Conservation (phyloP, 2,888 invertebrate genomes). For the Lasioglossum figueresi region DNA sequence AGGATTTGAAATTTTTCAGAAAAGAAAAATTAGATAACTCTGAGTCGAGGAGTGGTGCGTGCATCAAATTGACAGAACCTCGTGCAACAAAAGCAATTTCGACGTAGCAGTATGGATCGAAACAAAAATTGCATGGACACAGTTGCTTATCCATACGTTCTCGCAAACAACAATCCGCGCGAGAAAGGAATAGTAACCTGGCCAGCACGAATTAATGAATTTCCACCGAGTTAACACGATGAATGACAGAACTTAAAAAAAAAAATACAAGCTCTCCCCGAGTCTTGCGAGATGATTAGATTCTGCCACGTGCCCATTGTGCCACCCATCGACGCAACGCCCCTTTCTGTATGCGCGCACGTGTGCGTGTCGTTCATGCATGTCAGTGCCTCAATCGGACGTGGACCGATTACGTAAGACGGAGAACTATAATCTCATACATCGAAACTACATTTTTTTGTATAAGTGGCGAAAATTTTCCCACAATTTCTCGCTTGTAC, state of each 20-base stretch:
- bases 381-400: slow-evolving; percentile 67
- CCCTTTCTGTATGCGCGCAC: slow-evolving; percentile 54
- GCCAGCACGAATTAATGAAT: slow-evolving; percentile 64
- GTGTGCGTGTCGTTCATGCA: slow-evolving; percentile 54
- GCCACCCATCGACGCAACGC: slow-evolving; percentile 64
- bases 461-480: not conserved
- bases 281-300: slow-evolving; percentile 75
- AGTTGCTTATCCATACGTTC: slow-evolving; percentile 10
- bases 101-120: not conserved
- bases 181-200: slow-evolving; percentile 3
- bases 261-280: slow-evolving; percentile 45
- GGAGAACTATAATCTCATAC: slow-evolving; percentile 65
- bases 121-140: not conserved
- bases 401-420: slow-evolving; percentile 73
- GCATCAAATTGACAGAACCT: not conserved
- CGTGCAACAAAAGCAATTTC: not conserved
- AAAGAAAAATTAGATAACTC: not conserved
- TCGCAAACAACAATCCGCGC: not conserved
- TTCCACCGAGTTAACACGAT: slow-evolving; percentile 65
- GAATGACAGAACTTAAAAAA: slow-evolving; percentile 64
- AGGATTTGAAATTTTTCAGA: not conserved
- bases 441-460: slow-evolving; percentile 21
- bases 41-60: not conserved
- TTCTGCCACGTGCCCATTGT: slow-evolving; percentile 79
- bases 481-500: not conserved